Evolutionary conservation across 2,888 invertebrate genomes (phyloP).

Genomic region (Thyatira batis): DNA sequence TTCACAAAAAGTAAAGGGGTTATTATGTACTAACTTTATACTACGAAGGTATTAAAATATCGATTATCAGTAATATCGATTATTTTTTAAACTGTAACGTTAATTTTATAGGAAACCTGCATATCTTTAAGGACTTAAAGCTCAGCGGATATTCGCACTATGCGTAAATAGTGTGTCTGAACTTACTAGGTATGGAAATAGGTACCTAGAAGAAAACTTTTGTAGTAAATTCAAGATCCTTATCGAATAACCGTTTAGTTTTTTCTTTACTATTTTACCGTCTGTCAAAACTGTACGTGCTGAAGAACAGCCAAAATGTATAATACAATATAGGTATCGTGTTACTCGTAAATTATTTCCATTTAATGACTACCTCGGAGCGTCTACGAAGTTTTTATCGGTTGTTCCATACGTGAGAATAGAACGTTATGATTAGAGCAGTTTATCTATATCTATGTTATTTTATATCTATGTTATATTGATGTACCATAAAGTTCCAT

Average conservation of each 20-base stretch:
- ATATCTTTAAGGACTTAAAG: too few relatives aligned
- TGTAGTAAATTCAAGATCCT: not conserved
- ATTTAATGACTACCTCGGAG: conserved; percentile 54
- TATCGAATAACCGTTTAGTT: not conserved
- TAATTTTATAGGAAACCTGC: too few relatives aligned
- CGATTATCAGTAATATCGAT: too few relatives aligned
- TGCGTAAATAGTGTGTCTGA: too few relatives aligned
- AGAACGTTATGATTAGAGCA: conserved; percentile 51
- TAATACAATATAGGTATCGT: conserved; percentile 26
- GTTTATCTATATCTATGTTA: conserved; percentile 4
- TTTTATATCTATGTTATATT: not conserved
- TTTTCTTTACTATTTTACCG: not conserved
- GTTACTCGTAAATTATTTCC: conserved; percentile 57
- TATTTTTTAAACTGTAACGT: too few relatives aligned
- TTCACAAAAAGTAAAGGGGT: not conserved
- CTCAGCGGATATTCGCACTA: too few relatives aligned
- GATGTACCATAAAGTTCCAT: conserved; percentile 18
- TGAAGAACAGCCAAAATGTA: not conserved
- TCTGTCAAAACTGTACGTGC: conserved; percentile 6
- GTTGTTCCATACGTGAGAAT: conserved; percentile 60
- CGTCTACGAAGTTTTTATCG: conserved; percentile 75
- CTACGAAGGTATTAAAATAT: too few relatives aligned
- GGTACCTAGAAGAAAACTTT: not conserved
- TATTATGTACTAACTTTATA: too few relatives aligned
- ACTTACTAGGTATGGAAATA: too few relatives aligned